Conservation (phyloP, 2,113 vertebrate genomes). For the Pteropus alecto region DNA sequence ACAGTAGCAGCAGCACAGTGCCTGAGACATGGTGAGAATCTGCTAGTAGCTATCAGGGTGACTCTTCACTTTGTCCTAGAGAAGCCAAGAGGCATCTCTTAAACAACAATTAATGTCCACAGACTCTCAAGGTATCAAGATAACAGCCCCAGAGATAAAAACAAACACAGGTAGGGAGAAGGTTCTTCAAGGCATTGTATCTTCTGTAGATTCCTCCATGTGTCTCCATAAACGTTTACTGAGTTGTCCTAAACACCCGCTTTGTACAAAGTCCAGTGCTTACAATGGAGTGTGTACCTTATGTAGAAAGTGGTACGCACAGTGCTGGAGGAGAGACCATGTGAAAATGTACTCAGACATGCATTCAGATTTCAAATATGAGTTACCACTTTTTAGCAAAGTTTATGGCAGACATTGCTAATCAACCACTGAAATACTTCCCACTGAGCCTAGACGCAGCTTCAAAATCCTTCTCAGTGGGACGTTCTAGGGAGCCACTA, state of each 20-base stretch:
- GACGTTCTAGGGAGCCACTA: neutral
- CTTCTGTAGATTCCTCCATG: neutral
- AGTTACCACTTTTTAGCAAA: neutral
- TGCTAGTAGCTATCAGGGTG: neutral
- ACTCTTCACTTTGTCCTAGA: neutral
- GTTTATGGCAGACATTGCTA: neutral
- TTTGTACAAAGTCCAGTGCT: neutral
- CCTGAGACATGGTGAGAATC: neutral
- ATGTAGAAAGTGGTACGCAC: neutral
- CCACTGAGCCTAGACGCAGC: neutral
- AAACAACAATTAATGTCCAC: neutral
- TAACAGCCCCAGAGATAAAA: neutral
- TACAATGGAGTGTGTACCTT: neutral
- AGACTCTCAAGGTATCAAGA: neutral
- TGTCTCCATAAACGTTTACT: neutral
- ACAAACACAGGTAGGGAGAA: neutral
- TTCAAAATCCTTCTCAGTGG: neutral
- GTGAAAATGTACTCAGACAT: neutral
- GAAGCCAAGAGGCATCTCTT: neutral
- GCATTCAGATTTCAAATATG: neutral
- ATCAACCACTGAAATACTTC: neutral
- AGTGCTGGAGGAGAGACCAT: neutral
- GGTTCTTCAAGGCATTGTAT: neutral
- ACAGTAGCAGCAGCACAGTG: neutral
- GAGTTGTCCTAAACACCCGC: neutral